phyloP scores from a whole-genome alignment of 1,140 invertebrate genomes.

The Polyergus mexicanus region DNA sequence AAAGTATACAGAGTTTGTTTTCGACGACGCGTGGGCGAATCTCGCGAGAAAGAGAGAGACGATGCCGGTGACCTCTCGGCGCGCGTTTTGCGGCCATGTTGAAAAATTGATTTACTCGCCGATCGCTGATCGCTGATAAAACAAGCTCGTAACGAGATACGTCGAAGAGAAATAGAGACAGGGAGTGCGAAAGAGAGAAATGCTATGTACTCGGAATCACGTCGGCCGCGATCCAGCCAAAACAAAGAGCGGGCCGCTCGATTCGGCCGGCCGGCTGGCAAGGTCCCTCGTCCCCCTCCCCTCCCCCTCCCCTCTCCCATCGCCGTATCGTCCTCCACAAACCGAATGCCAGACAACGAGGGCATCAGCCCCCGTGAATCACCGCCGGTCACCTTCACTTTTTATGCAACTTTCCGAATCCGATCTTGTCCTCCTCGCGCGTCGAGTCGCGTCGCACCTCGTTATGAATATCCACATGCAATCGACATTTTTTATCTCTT shows the following conservation, averaged over 20 bases:
- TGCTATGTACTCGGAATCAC: slow-evolving; percentile 22
- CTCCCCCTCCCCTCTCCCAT: slow-evolving; percentile 47
- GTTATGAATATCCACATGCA: slow-evolving; percentile 33
- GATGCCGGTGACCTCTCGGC: not conserved
- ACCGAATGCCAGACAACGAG: slow-evolving; percentile 83
- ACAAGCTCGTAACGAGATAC: slow-evolving; percentile 55
- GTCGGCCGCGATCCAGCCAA: slow-evolving; percentile 51
- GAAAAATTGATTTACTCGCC: slow-evolving; percentile 50
- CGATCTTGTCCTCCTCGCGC: slow-evolving; percentile 63
- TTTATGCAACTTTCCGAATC: slow-evolving; percentile 82
- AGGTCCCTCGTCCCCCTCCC: slow-evolving; percentile 65
- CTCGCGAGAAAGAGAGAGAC: not conserved
- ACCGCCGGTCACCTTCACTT: slow-evolving; percentile 84
- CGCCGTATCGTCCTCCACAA: slow-evolving; percentile 69
- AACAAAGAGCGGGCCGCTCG: slow-evolving; percentile 64
- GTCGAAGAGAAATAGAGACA: slow-evolving; percentile 14
- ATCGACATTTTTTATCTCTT: slow-evolving; percentile 2
- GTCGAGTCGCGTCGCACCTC: slow-evolving; percentile 49
- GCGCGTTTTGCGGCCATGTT: slow-evolving; percentile 44
- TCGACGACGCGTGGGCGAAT: slow-evolving; percentile 39
- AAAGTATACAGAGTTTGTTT: not conserved
- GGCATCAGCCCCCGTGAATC: slow-evolving; percentile 84
- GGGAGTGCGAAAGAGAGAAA: slow-evolving; percentile 7
- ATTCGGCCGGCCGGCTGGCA: slow-evolving; percentile 58
- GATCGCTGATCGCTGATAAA: slow-evolving; percentile 15